Evolutionary conservation across 2,113 vertebrate genomes (phyloP), one percentile per base, ranked within the genome.

Genomic region (Nothocercus nigrocapillus): DNA sequence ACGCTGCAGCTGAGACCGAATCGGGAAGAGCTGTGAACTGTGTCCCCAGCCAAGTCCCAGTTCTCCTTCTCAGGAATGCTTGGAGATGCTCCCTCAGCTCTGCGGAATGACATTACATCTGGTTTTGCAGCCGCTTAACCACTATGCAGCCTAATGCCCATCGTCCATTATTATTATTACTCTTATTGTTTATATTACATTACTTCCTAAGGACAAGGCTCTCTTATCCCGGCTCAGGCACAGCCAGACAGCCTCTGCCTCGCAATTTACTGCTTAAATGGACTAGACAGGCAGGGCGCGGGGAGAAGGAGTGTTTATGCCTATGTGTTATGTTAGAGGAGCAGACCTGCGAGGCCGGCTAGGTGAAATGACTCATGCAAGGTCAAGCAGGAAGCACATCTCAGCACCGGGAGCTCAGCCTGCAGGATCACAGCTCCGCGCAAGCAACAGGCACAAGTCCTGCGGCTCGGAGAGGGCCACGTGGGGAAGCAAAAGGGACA

Each of bases 121-220:
- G 90, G 77, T 84, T 95, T 89, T 89, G 88, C 88, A 84, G 93
- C 83, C 2, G 32, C 92, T 95, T 96, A 96, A 97, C 95, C 91
- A 95, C 86, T 97, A 82, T 89, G 93, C 92, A 95, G 94, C 56
- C 90, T 96, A 93, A 95, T 97, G 96, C 94, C 92, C 95, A 92
- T 95, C 61, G 62, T 93, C 93, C 89, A 92, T 97, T 96, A 96
- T 94, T 96, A 96, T 96, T 97, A 96, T 95, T 96, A 93, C 95
- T 92, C 88, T 96, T 93, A 97, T 74, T 86, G 91, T 89, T 94
- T 90, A 96, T 95, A 96, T 95, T 97, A 79, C 4, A 25, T 96
- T 97, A 93, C 94, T 90, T 7, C 0, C 61, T 2, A 47, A 86
- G 80, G 92, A 95, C 77, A 61, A 81, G 83, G 66, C 81, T 95